phyloP scores from a whole-genome alignment of 1,140 invertebrate species.

The Arion vulgaris region DNA sequence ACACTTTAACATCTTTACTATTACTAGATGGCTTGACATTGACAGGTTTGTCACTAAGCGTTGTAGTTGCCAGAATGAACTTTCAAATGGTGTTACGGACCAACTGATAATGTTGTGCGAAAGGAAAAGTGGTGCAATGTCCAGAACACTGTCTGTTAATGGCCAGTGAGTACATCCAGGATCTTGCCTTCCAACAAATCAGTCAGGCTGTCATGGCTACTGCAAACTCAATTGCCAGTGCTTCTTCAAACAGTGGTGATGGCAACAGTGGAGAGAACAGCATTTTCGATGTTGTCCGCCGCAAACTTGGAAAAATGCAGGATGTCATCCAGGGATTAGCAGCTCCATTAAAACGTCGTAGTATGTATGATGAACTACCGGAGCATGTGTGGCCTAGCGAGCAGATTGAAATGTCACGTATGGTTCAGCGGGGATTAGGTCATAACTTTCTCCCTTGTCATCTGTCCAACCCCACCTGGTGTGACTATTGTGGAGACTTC shows the following conservation, averaged over 20 bases:
- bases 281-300: conserved; percentile 28
- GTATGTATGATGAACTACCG: conserved; percentile 35
- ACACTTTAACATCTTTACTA: neutral
- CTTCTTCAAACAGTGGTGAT: conserved; percentile 27
- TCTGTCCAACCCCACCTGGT: conserved; percentile 74
- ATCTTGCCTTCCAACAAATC: conserved; percentile 41
- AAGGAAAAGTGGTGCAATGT: neutral
- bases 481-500: conserved; percentile 75
- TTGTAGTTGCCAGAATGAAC: neutral
- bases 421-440: conserved; percentile 58
- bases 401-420: conserved; percentile 66
- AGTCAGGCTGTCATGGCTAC: conserved; percentile 46
- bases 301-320: conserved; percentile 28
- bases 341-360: conserved; percentile 34
- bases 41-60: neutral
- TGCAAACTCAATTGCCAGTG: conserved; percentile 38
- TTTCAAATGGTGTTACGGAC: neutral
- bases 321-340: conserved; percentile 56
- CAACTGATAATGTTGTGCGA: neutral
- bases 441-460: conserved; percentile 64
- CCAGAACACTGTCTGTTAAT: conserved; percentile 35
- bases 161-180: conserved; percentile 48
- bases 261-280: conserved; percentile 33
- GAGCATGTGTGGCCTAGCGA: conserved; percentile 48
- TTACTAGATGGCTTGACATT: conserved; percentile 1